These are phyloP conservation scores for Plestiodon gilberti DNA, from an alignment of 2,113 vertebrate species.

Conservation along the genomic window DNA sequence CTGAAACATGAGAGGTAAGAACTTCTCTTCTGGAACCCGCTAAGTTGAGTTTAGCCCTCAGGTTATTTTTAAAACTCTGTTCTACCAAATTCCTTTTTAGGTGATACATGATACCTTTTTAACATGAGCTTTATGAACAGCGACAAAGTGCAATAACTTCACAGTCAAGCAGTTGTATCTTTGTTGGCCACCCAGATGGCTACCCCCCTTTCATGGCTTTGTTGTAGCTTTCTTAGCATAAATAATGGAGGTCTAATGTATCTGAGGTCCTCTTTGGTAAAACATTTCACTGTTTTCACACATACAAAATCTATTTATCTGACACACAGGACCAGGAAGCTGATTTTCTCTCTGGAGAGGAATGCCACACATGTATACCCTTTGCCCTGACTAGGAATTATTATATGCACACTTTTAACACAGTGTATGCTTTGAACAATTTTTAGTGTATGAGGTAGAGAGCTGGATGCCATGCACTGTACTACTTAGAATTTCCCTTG, in stretches of 20 bases:
- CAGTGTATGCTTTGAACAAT: neutral
- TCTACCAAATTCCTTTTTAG: conserved; percentile 12
- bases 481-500: neutral
- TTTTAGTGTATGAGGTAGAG: accelerated
- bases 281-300: conserved; percentile 22
- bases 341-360: neutral
- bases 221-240: neutral
- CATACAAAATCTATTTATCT: neutral
- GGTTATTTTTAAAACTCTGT: conserved; percentile 18
- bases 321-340: neutral
- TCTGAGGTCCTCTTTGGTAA: neutral
- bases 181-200: neutral
- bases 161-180: neutral
- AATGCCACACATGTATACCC: neutral
- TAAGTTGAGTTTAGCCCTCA: neutral
- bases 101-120: conserved; percentile 1
- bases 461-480: neutral
- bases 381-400: neutral
- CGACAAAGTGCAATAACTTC: neutral
- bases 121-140: conserved; percentile 1
- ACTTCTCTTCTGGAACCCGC: neutral
- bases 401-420: neutral
- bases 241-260: neutral
- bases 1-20: conserved; percentile 15
- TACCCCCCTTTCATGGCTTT: neutral